Evolutionary conservation across 2,888 invertebrate genomes (phyloP), one percentile per base, ranked within the genome.

Genomic region (Drosophila demipolita): DNA sequence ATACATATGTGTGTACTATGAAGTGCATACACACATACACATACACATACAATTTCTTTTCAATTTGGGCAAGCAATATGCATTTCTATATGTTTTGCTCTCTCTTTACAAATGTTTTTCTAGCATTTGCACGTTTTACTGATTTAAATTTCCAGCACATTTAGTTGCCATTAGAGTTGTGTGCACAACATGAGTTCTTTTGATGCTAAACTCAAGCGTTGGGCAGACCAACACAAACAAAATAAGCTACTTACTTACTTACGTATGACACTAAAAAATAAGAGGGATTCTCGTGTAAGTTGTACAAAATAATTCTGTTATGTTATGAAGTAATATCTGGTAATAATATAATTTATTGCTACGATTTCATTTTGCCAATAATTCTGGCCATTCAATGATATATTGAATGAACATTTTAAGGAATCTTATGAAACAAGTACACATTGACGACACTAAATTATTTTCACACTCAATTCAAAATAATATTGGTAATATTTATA

Each of bases 111-210:
- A 65, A 26, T 40, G 32, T n/a, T 58, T 74, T 75, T 35, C 11
- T 54, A 49, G 49, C 20, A 63, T 59, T 69, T 45, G 50, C 63
- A 64, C 29, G 59, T 55, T 63, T 53, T 48, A 35, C 53, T 61
- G 49, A 54, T 40, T 61, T 55, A 2, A 48, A 61, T 66, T 62
- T 40, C n/a, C 32, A 58, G 29, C 36, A 54, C 38, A 42, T 73
- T 71, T 15, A 5, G 50, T n/a, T 59, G 8, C 54, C 42, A n/a
- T 40, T 54, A 45, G 33, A 26, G 33, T 23, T 45, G 42, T 33
- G 32, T 11, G 23, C 32, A 15, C 32, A 33, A 32, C 40, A 26
- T 9, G 15, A 40, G 9, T 53, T 42, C 12, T 40, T 15, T 52
- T 15, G 3, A 15, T 45, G 3, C 15, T 4, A 15, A 45, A 23